Percentiles rank a stretch among this genome's conserved stretches.
Conservation (phyloP, 2,113 vertebrate genomes). For the Carassius auratus region DNA sequence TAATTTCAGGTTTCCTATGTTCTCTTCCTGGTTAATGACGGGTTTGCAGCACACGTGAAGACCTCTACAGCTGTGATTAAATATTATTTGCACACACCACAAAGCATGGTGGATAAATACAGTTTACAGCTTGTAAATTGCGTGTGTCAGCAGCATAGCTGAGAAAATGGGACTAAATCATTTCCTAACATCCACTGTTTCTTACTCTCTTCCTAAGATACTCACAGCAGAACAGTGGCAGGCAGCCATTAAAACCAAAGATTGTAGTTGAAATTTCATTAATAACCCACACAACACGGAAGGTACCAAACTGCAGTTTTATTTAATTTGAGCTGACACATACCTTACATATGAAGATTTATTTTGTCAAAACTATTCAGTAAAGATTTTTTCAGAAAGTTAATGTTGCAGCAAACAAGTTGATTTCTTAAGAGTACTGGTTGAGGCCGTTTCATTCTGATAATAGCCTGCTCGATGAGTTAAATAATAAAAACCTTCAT, state of each 20-base stretch:
- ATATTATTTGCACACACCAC: constrained; percentile 36
- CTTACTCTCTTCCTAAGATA: neutral
- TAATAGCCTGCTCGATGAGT: neutral
- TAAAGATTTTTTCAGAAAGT: neutral
- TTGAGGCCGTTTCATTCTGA: neutral
- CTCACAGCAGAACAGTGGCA: neutral
- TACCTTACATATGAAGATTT: neutral
- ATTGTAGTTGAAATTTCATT: neutral
- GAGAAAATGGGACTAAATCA: neutral
- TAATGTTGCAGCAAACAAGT: constrained; percentile 17
- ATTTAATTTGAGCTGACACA: constrained; percentile 1
- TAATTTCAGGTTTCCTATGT: constrained; percentile 70
- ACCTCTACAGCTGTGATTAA: constrained; percentile 53
- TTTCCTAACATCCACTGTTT: neutral
- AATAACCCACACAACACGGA: neutral
- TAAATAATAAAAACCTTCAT: neutral
- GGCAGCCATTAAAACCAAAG: constrained; percentile 15
- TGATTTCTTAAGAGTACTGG: neutral
- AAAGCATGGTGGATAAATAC: constrained; percentile 7
- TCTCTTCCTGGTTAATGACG: constrained; percentile 75
- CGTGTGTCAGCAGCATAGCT: constrained; percentile 15
- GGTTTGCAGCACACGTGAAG: constrained; percentile 67
- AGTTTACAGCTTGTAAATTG: constrained; percentile 1
- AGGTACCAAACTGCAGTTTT: neutral
- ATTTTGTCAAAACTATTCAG: constrained; percentile 3